A percentile compares a stretch with the other conserved stretches of the same genome.
phyloP scores from a whole-genome alignment of 2,797 vertebrate species.

The Ciconia nigra region DNA sequence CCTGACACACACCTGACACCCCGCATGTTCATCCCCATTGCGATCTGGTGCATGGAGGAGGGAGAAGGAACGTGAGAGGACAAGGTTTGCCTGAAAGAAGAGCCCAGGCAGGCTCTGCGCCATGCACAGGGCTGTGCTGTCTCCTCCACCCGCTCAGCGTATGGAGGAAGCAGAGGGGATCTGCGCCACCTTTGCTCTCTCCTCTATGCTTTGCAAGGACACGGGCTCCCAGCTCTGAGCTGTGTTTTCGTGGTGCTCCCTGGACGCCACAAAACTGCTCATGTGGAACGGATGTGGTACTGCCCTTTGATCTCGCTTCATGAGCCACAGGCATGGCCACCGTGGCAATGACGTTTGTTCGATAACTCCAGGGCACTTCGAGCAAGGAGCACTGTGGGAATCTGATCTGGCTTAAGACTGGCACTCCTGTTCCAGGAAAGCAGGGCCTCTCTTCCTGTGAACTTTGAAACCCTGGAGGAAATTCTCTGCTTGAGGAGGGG shows the following conservation, averaged over 20 bases:
- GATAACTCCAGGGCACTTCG: neutral
- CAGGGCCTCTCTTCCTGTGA: neutral
- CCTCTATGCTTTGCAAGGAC: neutral
- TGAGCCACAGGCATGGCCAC: neutral
- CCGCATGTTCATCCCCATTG: neutral
- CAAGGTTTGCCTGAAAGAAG: neutral
- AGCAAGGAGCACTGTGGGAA: neutral
- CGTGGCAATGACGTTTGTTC: accelerated
- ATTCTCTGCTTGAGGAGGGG: neutral
- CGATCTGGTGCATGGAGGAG: accelerated
- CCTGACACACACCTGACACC: accelerated
- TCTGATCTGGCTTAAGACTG: neutral
- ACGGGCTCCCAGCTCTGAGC: neutral
- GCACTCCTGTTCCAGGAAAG: neutral
- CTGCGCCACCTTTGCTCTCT: neutral
- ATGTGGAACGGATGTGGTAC: neutral
- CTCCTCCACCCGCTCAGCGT: neutral
- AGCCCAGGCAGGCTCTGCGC: neutral
- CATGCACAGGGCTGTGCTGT: neutral
- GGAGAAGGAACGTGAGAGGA: neutral
- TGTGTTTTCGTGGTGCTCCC: neutral
- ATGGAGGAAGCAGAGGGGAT: neutral
- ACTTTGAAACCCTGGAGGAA: neutral
- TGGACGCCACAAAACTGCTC: accelerated
- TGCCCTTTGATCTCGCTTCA: neutral